These are phyloP conservation scores for Apis florea DNA, from an alignment of 1,140 invertebrate genomes.

Conservation along the genomic window DNA sequence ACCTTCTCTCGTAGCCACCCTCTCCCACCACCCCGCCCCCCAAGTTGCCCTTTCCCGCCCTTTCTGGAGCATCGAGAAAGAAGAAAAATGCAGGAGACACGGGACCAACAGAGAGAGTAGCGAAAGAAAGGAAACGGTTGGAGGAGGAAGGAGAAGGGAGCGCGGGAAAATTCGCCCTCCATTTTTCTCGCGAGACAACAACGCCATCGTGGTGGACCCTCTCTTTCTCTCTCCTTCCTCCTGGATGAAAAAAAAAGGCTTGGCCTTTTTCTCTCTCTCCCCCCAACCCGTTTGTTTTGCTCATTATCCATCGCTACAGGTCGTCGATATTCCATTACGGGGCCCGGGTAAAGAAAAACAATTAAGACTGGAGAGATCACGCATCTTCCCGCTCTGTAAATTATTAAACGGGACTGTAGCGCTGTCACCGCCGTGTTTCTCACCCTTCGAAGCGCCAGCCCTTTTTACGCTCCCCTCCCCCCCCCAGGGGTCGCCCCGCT, in stretches of 20 bases:
- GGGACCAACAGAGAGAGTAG: background rate
- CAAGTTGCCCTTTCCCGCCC: conserved; percentile 59
- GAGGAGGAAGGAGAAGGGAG: conserved; percentile 2
- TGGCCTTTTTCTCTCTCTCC: conserved; percentile 29
- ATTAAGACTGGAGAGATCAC: conserved; percentile 44
- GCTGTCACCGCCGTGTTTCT: no score
- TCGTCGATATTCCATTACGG: conserved; percentile 56
- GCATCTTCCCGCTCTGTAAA: conserved; percentile 39
- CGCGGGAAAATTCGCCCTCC: conserved; percentile 67
- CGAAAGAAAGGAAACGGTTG: background rate
- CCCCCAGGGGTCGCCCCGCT: no score
- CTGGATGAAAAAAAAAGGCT: conserved; percentile 40
- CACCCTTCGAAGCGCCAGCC: background rate
- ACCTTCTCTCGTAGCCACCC: conserved; percentile 57
- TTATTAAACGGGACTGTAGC: conserved; percentile 1
- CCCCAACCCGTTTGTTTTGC: conserved; percentile 55
- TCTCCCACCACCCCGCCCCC: conserved; percentile 46
- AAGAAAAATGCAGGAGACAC: conserved; percentile 1
- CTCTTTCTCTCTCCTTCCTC: conserved; percentile 6
- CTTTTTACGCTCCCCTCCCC: background rate
- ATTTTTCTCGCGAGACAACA: conserved; percentile 65
- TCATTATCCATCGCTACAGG: conserved; percentile 49
- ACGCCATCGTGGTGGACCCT: conserved; percentile 50
- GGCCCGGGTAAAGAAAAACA: conserved; percentile 28
- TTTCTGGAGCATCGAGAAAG: conserved; percentile 50